Evolutionary conservation across 2,888 invertebrate genomes (phyloP), one percentile per base, ranked within the genome.

Genomic region (Pomacea canaliculata): DNA sequence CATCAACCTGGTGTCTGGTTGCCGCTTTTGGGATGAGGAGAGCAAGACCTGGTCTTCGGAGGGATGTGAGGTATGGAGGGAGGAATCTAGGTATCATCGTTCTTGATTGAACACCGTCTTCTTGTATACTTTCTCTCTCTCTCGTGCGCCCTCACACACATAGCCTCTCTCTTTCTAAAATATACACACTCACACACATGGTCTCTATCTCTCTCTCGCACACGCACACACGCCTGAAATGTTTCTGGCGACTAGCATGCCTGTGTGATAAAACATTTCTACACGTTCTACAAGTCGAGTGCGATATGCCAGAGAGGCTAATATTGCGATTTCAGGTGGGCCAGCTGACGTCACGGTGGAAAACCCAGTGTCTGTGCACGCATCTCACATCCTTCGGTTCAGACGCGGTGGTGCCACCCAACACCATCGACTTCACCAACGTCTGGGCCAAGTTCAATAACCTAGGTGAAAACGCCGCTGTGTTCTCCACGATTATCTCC

Each of bases 361-460:
- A 82, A 60, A 90, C 90, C 0, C 86, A 87, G 76, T 91, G 91
- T 78, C 78, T 87, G 49, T 90, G 89, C 73, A 87, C 81, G 65
- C 91, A 91, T 78, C 82, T 91, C 82, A 91, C 91, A 8, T 89
- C 91, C 7, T 91, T 91, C 77, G 90, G 90, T 2, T 88, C 90
- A 16, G 90, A 90, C 81, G 86, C 90, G 73, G 89, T 85, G 12
- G 90, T 90, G 7, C 89, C 90, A 8, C 89, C 89, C 2, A 91
- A 91, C 82, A 90, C 90, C 16, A 91, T 91, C 73, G 89, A 91
- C 85, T 91, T 91, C 82, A 86, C 79, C 73, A 91, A 89, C 51
- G 90, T 91, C 8, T 90, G 88, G 88, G 85, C 85, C 37, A 89
- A 89, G 82, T 91, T 91, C 81, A 87, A 86, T 76, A 86, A 89